Conservation (phyloP, 2,113 vertebrate species). For the Oncorhynchus clarkii region DNA sequence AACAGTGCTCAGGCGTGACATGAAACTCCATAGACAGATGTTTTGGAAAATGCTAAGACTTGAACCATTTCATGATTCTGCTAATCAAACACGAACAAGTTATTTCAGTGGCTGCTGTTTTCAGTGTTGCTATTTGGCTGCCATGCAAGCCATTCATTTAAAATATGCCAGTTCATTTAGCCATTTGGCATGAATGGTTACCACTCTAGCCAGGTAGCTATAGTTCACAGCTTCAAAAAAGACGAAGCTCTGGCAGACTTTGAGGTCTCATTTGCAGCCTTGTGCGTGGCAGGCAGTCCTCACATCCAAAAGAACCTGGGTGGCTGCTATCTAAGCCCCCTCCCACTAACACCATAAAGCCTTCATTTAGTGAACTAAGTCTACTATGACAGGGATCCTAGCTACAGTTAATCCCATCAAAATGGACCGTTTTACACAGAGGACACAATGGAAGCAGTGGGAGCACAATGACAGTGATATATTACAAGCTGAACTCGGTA, state of each 20-base stretch:
- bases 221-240: slow-evolving; percentile 1
- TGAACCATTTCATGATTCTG: neutral
- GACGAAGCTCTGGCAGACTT: slow-evolving; percentile 30
- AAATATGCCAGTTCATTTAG: neutral
- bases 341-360: slow-evolving; percentile 41
- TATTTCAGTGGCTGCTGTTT: neutral
- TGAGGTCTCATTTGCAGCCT: slow-evolving; percentile 61
- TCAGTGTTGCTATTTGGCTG: neutral
- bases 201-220: neutral
- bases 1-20: neutral
- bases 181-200: neutral
- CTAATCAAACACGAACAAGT: neutral
- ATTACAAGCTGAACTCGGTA: slow-evolving; percentile 24
- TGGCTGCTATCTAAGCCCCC: slow-evolving; percentile 38
- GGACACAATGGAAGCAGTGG: slow-evolving; percentile 19
- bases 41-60: neutral
- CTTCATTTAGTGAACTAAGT: slow-evolving; percentile 46
- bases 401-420: slow-evolving; percentile 46
- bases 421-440: slow-evolving; percentile 20
- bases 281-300: slow-evolving; percentile 21
- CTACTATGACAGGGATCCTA: slow-evolving; percentile 40
- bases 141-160: neutral
- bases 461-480: slow-evolving; percentile 22
- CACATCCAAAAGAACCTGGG: slow-evolving; percentile 38
- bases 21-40: neutral